These are phyloP conservation scores for Ammodytes dubius DNA, from an alignment of 2,113 vertebrate species.

Conservation along the genomic window DNA sequence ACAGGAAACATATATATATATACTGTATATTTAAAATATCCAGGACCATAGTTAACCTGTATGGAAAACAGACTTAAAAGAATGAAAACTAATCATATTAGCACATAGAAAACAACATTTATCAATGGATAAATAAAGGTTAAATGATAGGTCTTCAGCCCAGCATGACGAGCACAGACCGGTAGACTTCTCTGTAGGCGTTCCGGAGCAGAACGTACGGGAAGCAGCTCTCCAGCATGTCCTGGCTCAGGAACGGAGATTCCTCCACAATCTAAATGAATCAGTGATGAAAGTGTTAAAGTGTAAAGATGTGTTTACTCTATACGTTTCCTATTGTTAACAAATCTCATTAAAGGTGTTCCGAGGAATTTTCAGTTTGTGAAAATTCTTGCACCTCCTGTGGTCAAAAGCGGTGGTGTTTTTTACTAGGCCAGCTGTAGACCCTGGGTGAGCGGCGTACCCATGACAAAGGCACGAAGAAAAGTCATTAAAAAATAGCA, in stretches of 20 bases:
- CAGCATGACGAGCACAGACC: conserved; percentile 77
- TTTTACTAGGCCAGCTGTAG: too few relatives aligned
- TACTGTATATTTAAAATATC: neutral
- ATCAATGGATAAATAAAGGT: neutral
- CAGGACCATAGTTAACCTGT: neutral
- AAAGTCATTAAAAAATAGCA: too few relatives aligned
- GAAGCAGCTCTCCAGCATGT: conserved; percentile 94
- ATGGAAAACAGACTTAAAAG: neutral
- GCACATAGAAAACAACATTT: conserved; percentile 9
- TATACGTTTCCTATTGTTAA: neutral
- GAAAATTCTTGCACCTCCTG: too few relatives aligned
- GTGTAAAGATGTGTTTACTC: neutral
- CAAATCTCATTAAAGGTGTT: neutral
- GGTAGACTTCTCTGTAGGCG: conserved; percentile 91
- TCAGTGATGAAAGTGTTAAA: neutral
- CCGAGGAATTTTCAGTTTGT: too few relatives aligned
- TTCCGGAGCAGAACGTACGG: conserved; percentile 94
- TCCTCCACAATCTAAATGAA: conserved; percentile 89
- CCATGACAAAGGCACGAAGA: too few relatives aligned
- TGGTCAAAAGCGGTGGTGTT: too few relatives aligned
- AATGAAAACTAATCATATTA: neutral
- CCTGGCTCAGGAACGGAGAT: conserved; percentile 91
- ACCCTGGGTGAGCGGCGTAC: too few relatives aligned
- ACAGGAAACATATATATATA: neutral
- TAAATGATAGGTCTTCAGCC: conserved; percentile 57